These are phyloP conservation scores for Penaeus japonicus DNA, from an alignment of 1,140 invertebrate genomes.

Conservation along the genomic window DNA sequence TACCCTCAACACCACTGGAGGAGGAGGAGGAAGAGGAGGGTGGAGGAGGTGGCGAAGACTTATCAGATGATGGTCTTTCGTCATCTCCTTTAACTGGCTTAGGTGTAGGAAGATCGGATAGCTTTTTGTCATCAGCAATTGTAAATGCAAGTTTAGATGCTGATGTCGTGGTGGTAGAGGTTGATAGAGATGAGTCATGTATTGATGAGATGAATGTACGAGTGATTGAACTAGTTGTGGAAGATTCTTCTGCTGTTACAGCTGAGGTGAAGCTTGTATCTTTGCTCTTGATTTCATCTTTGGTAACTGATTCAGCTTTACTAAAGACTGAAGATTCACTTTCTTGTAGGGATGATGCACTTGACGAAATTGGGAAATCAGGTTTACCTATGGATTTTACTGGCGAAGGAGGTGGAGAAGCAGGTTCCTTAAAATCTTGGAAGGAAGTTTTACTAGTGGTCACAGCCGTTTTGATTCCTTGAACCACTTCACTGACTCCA, in stretches of 20 bases:
- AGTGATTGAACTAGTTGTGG: background rate
- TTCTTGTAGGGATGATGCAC: conserved; percentile 17
- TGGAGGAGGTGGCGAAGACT: background rate
- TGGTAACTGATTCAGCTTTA: conserved; percentile 1
- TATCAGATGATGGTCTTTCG: conserved; percentile 18
- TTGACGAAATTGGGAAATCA: conserved; percentile 25
- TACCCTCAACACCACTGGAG: conserved; percentile 38
- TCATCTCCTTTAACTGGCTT: conserved; percentile 1
- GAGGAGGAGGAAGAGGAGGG: conserved; percentile 45
- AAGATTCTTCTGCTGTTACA: background rate
- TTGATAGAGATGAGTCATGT: conserved; percentile 18
- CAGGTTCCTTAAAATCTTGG: conserved; percentile 45
- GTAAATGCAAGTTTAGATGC: background rate
- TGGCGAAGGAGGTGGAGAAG: conserved; percentile 46
- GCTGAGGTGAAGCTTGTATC: conserved; percentile 2
- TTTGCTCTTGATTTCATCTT: background rate
- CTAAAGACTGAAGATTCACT: conserved; percentile 30
- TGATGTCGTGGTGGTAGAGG: background rate
- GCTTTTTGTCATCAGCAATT: background rate
- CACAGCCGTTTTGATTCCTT: conserved; percentile 46
- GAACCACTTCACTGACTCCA: conserved; percentile 42
- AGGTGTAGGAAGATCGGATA: conserved; percentile 17
- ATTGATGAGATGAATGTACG: conserved; percentile 28
- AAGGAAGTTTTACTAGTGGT: conserved; percentile 43
- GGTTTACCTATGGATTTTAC: conserved; percentile 24